Evolutionary conservation across 2,888 invertebrate genomes (phyloP).

Genomic region (Meteorus cinctellus): DNA sequence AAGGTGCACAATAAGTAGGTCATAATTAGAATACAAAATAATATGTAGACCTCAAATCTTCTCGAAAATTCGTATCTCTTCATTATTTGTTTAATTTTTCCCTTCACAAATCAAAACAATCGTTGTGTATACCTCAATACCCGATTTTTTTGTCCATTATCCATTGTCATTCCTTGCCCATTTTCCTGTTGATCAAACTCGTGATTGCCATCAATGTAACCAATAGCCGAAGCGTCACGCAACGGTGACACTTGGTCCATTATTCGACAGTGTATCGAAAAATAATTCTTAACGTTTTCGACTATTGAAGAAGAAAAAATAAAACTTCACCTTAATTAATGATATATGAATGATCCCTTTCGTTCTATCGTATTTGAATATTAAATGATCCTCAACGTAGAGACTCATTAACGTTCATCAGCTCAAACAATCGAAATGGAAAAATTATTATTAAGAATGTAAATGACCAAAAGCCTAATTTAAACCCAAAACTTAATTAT

Average conservation of each 20-base stretch:
- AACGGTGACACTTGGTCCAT: conserved; percentile 63
- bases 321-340: neutral
- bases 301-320: neutral
- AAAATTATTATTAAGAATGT: neutral
- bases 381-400: neutral
- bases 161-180: conserved; percentile 50
- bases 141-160: conserved; percentile 59
- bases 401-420: too few species aligned
- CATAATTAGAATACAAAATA: neutral
- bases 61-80: neutral
- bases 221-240: conserved; percentile 54
- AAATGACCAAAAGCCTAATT: neutral
- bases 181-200: conserved; percentile 57
- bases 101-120: neutral
- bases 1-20: neutral
- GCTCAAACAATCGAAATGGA: neutral
- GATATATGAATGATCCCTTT: neutral
- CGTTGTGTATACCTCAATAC: conserved; percentile 64
- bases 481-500: neutral
- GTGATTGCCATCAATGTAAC: conserved; percentile 52
- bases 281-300: neutral
- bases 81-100: conserved; percentile 4
- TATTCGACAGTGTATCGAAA: conserved; percentile 39
- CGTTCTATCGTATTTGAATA: neutral
- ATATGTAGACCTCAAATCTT: neutral